Evolutionary conservation across 2,797 vertebrate species (phyloP), one percentile per base, ranked within the genome.

Genomic region (Stomatorhinus walkeri): DNA sequence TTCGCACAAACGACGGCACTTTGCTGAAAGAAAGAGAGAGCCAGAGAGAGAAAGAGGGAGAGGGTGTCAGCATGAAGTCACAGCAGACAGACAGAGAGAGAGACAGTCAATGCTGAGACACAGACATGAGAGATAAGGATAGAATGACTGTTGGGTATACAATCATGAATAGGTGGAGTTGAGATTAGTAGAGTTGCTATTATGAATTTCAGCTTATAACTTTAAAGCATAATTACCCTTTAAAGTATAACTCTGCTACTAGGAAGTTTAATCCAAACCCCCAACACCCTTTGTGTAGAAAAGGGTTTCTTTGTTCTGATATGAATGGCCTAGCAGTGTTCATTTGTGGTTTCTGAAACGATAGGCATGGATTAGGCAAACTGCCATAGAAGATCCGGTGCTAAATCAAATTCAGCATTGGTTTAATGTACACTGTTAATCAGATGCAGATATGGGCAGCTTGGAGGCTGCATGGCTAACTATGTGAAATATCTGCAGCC

Each of bases 1-100:
- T 90, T 86, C 95, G 93, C 83, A 99, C 94, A 88, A 97, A 92
- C 0, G 88, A 76, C 22, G 98, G 98, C 40, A 99, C 98, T 96
- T 99, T 99, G 95, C 98, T 99, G 93, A 85, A 94, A 85, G 36
- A 87, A 10, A 46, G 19, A 61, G 85, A 59, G 4, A 24, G 14
- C n/a, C 22, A 16, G 46, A 22, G n/a, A 22, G n/a, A 22, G 49
- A 51, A 22, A 85, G 83, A 59, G 7, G 4, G 56, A 14, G 28
- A 40, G 24, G 54, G 28, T 9, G 52, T 54, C 32, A 32, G n/a
- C 16, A 12, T 68, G 24, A 68, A 40, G 56, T 87, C 52, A 87
- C 85, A 87, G 51, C 51, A 87, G 28, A 56, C 16, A 19, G 12
- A 85, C 40, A 85, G 49, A 86, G 3, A 61, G 28, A 51, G 22